Conservation (phyloP, 2,888 invertebrate species). For the Eristalis intricaria region DNA sequence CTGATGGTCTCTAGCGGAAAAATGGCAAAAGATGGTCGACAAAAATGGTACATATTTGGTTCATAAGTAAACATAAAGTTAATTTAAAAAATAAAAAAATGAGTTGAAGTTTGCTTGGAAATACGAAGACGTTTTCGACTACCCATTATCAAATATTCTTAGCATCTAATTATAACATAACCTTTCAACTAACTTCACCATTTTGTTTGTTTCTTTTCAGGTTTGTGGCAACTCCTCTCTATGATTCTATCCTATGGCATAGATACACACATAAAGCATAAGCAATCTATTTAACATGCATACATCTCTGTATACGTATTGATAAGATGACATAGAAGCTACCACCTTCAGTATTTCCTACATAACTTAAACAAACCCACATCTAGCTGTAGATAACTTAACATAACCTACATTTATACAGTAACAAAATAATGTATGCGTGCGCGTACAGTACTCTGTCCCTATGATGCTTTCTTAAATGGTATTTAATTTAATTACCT, state of each 20-base stretch:
- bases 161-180: too few species aligned
- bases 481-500: constrained; percentile 51
- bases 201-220: constrained; percentile 48
- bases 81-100: too few species aligned
- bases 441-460: constrained; percentile 53
- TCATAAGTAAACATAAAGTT: too few species aligned
- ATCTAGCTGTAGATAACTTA: constrained; percentile 27
- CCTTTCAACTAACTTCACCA: not conserved
- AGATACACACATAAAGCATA: constrained; percentile 50
- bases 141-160: too few species aligned
- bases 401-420: constrained; percentile 44
- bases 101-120: too few species aligned
- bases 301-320: constrained; percentile 37
- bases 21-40: too few species aligned
- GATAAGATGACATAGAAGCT: constrained; percentile 58
- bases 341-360: constrained; percentile 57
- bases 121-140: too few species aligned
- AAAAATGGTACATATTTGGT: too few species aligned
- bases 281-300: constrained; percentile 38
- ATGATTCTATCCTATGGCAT: constrained; percentile 66
- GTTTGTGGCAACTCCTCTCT: constrained; percentile 66
- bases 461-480: constrained; percentile 68
- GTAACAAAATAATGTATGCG: constrained; percentile 25
- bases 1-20: too few species aligned
- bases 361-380: constrained; percentile 41